Conservation (phyloP, 2,113 vertebrate species). For the Mesitornis unicolor region DNA sequence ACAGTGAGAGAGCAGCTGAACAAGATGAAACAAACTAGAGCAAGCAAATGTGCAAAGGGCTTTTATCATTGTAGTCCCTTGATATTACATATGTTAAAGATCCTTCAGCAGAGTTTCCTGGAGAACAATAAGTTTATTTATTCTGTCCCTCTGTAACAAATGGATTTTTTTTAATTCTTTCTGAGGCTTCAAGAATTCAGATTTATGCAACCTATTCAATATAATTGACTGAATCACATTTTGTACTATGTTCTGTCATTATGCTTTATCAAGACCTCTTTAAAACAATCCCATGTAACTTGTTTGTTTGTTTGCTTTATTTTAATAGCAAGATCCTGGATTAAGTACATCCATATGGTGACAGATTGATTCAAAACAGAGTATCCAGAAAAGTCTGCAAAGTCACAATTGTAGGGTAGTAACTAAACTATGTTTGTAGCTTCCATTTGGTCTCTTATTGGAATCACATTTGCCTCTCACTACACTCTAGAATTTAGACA, state of each 20-base stretch:
- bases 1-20: conserved; percentile 26
- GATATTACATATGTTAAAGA: conserved; percentile 6
- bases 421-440: conserved; percentile 56
- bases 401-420: conserved; percentile 33
- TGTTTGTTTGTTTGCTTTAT: background rate
- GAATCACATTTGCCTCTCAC: conserved; percentile 1
- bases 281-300: conserved; percentile 13
- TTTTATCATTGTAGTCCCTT: conserved; percentile 1
- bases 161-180: background rate
- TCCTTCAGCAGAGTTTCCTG: background rate
- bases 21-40: conserved; percentile 45
- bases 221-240: background rate
- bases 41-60: background rate
- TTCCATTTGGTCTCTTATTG: background rate
- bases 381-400: conserved; percentile 34
- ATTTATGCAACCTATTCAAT: conserved; percentile 22
- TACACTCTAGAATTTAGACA: conserved; percentile 33
- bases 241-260: conserved; percentile 11
- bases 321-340: background rate
- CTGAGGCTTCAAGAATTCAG: conserved; percentile 30
- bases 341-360: conserved; percentile 56
- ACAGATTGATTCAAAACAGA: conserved; percentile 2
- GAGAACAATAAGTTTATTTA: background rate
- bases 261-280: conserved; percentile 37
- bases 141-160: conserved; percentile 11